Conservation (phyloP, 2,113 vertebrate genomes). For the Pangasianodon hypophthalmus region DNA sequence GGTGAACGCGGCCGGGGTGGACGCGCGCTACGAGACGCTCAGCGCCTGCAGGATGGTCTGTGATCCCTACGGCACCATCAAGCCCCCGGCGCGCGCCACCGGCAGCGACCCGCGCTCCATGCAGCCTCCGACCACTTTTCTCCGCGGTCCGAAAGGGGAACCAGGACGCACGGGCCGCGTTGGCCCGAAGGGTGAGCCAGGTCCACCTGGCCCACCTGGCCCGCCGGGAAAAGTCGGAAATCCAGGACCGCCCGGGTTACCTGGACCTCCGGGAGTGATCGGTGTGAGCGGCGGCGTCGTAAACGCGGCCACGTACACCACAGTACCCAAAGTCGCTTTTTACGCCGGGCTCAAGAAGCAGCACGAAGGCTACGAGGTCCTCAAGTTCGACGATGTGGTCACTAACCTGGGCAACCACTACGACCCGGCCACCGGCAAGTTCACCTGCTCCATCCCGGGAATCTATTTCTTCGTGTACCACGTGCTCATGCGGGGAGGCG, state of each 20-base stretch:
- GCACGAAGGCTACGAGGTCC: slow-evolving; percentile 94
- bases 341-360: slow-evolving; percentile 95
- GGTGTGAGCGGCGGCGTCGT: slow-evolving; percentile 88
- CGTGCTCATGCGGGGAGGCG: slow-evolving; percentile 90
- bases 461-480: slow-evolving; percentile 98
- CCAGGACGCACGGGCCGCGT: slow-evolving; percentile 85
- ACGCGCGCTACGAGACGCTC: slow-evolving; percentile 94
- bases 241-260: slow-evolving; percentile 84
- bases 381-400: slow-evolving; percentile 97
- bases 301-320: slow-evolving; percentile 95
- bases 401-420: slow-evolving; percentile 97
- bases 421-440: slow-evolving; percentile 89
- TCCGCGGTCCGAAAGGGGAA: slow-evolving; percentile 91
- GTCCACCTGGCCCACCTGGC: slow-evolving; percentile 86
- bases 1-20: slow-evolving; percentile 91
- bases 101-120: slow-evolving; percentile 72
- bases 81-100: slow-evolving; percentile 23
- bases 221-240: slow-evolving; percentile 84
- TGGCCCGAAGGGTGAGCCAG: slow-evolving; percentile 86
- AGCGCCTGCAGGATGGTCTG: slow-evolving; percentile 97
- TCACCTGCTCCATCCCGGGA: slow-evolving; percentile 94
- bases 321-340: slow-evolving; percentile 93
- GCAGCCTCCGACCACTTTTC: slow-evolving; percentile 92
- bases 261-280: slow-evolving; percentile 78
- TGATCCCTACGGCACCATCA: slow-evolving; percentile 87